Base-by-base conservation (phyloP, 2,113 vertebrate species). In the Xiphorhynchus elegans region DNA sequence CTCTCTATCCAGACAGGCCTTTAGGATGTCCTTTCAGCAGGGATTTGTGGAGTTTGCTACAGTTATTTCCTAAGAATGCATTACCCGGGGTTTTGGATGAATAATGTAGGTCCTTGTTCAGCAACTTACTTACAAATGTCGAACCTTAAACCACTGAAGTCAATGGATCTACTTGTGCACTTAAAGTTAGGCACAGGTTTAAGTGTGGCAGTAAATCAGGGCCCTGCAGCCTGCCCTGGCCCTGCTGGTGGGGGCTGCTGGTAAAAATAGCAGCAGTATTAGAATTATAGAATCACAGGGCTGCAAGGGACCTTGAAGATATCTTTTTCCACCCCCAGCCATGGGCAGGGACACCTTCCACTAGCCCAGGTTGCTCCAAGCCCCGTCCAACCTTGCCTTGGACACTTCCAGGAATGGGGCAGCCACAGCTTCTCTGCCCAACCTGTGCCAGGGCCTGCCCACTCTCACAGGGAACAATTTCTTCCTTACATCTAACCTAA, bases 51-150 rank as follows among this genome's bases (percentile, higher is more conserved):
- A 76, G 47, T 90, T 90, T 75, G 82, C 79, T 67, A 69, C 56
- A 44, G 75, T 93, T 90, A 85, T 70, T 94, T 93, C 68, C 88
- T 40, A 70, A 68, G 93, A 92, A 96, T 55, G 64, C 64, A 75
- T 86, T 92, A 94, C 85, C 53, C 2, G 0, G 60, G 50, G 66
- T 80, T 92, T 77, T 0, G 0, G 75, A 96, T 96, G 90, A 97
- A 89, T 95, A 95, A 96, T 95, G 93, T 70, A 86, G 90, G 92
- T 88, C 90, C 95, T 92, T 84, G 85, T 93, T 96, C 87, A 63
- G 87, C 81, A 93, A 91, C 63, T 93, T 88, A 83, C 67, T 96
- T 90, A 96, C 24, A 76, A 91, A 74, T 40, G 79, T 94, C 1
- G 39, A 96, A 74, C 75, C 79, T 96, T 93, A 90, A 94, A 84